These are phyloP conservation scores for Psix sp. DNA, from an alignment of 1,140 invertebrate genomes.

Conservation along the genomic window DNA sequence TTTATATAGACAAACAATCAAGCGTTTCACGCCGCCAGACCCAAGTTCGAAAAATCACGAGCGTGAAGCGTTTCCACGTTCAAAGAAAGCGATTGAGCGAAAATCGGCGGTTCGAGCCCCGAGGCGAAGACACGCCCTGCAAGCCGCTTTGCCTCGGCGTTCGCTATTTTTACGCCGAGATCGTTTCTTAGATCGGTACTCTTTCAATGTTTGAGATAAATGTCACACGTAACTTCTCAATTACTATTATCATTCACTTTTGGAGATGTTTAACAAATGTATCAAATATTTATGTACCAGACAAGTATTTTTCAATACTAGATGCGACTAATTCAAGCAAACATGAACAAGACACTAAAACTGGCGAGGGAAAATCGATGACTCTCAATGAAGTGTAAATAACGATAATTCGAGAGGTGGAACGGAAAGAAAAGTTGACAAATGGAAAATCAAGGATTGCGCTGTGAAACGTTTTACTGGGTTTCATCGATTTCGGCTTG, in stretches of 20 bases:
- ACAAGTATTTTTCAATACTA: conserved; percentile 53
- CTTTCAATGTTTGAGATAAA: conserved; percentile 58
- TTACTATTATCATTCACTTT: conserved; percentile 47
- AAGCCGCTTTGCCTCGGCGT: conserved; percentile 5
- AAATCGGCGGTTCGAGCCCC: conserved; percentile 2
- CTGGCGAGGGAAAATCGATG: too few species aligned
- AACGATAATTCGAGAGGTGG: too few species aligned
- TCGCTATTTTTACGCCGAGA: too few species aligned
- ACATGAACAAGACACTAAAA: too few species aligned
- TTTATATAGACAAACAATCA: conserved; percentile 26
- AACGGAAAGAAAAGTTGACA: too few species aligned
- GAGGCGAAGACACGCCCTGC: neutral
- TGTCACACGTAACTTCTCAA: conserved; percentile 53
- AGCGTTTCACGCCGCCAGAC: conserved; percentile 19
- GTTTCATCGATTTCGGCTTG: too few species aligned
- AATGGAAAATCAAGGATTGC: too few species aligned
- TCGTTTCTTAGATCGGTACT: too few species aligned
- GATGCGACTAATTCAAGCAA: conserved; percentile 1
- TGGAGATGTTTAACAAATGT: conserved; percentile 43
- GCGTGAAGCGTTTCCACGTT: conserved; percentile 13
- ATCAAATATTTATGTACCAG: conserved; percentile 51
- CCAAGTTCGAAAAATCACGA: conserved; percentile 40
- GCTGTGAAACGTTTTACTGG: too few species aligned
- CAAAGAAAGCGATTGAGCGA: conserved; percentile 18
- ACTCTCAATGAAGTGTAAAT: too few species aligned